Percentiles rank a stretch among this genome's conserved stretches.
These are phyloP conservation scores for Drosophila triauraria DNA, from an alignment of 1,140 invertebrate species.

Conservation along the genomic window DNA sequence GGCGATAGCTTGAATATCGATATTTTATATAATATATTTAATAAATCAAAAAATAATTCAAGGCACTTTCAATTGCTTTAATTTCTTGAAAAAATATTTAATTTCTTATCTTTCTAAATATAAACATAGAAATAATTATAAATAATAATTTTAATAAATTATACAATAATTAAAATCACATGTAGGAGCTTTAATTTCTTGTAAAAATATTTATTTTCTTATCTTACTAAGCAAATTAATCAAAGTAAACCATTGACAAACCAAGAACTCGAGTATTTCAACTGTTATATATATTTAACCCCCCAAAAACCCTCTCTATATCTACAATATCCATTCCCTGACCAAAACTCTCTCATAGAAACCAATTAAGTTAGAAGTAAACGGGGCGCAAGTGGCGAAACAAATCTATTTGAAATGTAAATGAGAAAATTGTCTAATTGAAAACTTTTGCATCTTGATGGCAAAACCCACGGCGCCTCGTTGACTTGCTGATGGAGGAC, in stretches of 20 bases:
- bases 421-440: slow-evolving; percentile 75
- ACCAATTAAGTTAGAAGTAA: slow-evolving; percentile 61
- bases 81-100: neutral
- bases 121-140: no score
- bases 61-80: no score
- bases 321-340: slow-evolving; percentile 2
- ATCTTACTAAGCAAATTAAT: neutral
- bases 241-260: neutral
- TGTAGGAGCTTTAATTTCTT: neutral
- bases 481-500: slow-evolving; percentile 38
- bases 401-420: slow-evolving; percentile 78
- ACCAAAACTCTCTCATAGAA: slow-evolving; percentile 51
- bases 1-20: neutral
- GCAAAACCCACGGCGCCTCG: neutral
- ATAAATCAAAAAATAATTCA: neutral
- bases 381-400: slow-evolving; percentile 55
- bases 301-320: neutral
- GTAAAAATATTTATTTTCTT: neutral
- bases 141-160: no score
- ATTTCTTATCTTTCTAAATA: neutral
- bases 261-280: neutral
- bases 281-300: slow-evolving; percentile 9
- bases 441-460: slow-evolving; percentile 68
- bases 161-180: no score
- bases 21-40: neutral